These are phyloP conservation scores for Spermophilus dauricus DNA, from an alignment of 2,113 vertebrate genomes.

Conservation along the genomic window DNA sequence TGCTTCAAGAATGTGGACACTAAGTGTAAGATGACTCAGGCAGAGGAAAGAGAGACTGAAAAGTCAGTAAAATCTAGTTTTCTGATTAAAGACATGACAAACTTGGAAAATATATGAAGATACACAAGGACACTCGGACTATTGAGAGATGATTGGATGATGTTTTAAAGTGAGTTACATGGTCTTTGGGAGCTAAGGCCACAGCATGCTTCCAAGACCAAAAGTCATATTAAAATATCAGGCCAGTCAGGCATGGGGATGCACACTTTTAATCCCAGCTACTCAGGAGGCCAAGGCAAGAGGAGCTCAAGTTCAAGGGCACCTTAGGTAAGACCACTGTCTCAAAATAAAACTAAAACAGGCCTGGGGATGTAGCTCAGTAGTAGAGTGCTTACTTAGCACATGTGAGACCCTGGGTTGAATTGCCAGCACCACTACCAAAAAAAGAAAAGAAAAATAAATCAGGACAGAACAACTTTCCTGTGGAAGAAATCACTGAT, in stretches of 20 bases:
- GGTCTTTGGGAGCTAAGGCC: neutral
- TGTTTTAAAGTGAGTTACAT: neutral
- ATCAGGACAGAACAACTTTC: neutral
- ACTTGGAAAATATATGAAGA: neutral
- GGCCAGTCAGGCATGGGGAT: too few species aligned
- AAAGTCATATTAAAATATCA: neutral
- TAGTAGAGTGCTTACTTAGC: too few species aligned
- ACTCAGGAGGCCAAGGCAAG: too few species aligned
- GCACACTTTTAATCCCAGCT: too few species aligned
- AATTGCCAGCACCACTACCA: too few species aligned
- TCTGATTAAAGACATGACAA: neutral
- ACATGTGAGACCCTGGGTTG: too few species aligned
- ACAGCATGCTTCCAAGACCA: neutral
- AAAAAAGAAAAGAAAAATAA: too few species aligned
- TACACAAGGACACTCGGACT: neutral
- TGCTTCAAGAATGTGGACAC: neutral
- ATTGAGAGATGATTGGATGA: neutral
- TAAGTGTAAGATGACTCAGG: neutral
- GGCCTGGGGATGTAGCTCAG: too few species aligned
- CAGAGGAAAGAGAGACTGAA: neutral
- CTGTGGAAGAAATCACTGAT: neutral
- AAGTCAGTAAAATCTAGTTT: neutral
- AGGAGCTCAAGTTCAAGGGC: too few species aligned
- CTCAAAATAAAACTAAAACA: too few species aligned
- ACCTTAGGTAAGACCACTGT: too few species aligned